Conservation (phyloP, 2,888 invertebrate species). For the Graphium colonna region DNA sequence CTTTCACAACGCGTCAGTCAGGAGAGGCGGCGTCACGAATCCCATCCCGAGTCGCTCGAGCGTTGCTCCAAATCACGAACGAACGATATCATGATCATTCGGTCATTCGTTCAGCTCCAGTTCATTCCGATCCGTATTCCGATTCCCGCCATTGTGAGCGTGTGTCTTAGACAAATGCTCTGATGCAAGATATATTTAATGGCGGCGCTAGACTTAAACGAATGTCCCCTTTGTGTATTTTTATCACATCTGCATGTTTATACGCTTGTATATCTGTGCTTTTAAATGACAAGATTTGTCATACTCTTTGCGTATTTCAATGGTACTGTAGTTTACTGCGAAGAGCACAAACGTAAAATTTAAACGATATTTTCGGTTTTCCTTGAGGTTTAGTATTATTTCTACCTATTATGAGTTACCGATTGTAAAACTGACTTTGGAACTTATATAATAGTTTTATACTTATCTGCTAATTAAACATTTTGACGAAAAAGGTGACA, state of each 20-base stretch:
- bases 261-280: not conserved
- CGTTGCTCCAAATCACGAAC: constrained; percentile 70
- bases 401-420: too few relatives aligned
- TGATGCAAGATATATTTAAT: constrained; percentile 20
- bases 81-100: constrained; percentile 61
- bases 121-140: constrained; percentile 33
- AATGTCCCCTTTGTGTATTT: constrained; percentile 10
- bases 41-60: constrained; percentile 60
- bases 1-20: too few relatives aligned
- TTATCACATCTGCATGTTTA: constrained; percentile 1
- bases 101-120: constrained; percentile 36
- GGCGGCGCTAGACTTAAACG: constrained; percentile 14
- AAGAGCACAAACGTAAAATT: too few relatives aligned
- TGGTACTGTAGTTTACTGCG: too few relatives aligned
- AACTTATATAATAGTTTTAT: too few relatives aligned
- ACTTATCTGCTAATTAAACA: too few relatives aligned
- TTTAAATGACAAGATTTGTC: too few relatives aligned
- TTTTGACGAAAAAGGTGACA: too few relatives aligned
- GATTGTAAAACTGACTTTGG: too few relatives aligned
- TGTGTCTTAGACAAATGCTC: constrained; percentile 21
- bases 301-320: too few relatives aligned
- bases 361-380: too few relatives aligned
- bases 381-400: too few relatives aligned
- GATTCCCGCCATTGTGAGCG: constrained; percentile 31
- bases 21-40: constrained; percentile 38